These are phyloP conservation scores for Marronus borbonicus DNA, from an alignment of 2,888 invertebrate species.

Conservation along the genomic window DNA sequence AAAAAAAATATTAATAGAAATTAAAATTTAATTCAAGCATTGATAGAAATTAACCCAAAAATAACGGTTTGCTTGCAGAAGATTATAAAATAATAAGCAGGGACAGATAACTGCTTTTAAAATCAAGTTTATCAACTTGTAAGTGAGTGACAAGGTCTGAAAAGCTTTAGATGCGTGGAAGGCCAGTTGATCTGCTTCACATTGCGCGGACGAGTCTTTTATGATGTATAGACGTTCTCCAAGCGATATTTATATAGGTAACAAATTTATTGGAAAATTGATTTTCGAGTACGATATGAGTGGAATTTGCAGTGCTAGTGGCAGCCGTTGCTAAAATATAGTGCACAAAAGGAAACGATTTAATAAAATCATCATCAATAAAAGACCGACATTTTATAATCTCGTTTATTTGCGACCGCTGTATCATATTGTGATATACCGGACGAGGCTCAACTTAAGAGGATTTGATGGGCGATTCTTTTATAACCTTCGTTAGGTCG, in stretches of 20 bases:
- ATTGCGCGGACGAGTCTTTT: slow-evolving; percentile 24
- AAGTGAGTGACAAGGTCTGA: slow-evolving; percentile 19
- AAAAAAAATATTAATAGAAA: no score
- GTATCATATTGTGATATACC: slow-evolving; percentile 1
- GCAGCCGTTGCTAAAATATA: not conserved
- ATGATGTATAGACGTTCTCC: slow-evolving; percentile 6
- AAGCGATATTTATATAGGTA: slow-evolving; percentile 17
- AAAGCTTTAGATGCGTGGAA: slow-evolving; percentile 37
- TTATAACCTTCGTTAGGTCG: slow-evolving; percentile 36
- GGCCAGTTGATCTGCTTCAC: slow-evolving; percentile 36
- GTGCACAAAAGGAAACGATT: not conserved
- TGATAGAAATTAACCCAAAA: no score
- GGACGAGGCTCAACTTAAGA: not conserved
- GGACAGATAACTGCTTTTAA: no score
- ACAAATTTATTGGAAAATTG: slow-evolving; percentile 44
- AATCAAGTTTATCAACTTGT: slow-evolving; percentile 14
- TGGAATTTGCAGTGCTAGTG: not conserved
- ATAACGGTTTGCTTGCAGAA: no score
- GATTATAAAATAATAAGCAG: no score
- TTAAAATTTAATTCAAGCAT: no score
- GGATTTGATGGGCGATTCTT: not conserved
- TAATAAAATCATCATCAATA: slow-evolving; percentile 34
- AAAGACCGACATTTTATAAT: slow-evolving; percentile 20
- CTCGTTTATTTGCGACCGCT: slow-evolving; percentile 17
- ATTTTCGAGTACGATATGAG: slow-evolving; percentile 23